Base-by-base conservation (phyloP, 2,888 invertebrate genomes). In the Amitus sp. region DNA sequence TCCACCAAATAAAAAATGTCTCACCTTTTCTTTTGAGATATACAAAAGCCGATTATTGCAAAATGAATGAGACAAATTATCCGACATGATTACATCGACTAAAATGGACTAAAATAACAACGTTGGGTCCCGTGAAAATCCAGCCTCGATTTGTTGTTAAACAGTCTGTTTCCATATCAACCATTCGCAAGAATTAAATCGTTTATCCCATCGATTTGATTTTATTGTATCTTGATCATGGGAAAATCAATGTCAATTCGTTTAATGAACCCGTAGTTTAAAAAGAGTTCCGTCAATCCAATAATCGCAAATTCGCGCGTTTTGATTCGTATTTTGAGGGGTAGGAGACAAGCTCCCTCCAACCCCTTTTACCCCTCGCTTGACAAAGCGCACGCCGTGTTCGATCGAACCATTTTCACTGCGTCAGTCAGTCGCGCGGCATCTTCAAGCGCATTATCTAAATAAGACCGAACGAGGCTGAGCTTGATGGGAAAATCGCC, bases 321-420 rank as follows among this genome's bases (percentile, higher is more conserved):
- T 34, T 56, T 62, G 62, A 52, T 56, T 56, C 51, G 18, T 53
- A 51, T 65, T 63, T n/a, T 51, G 50, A 59, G 67, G 65, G 55
- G 59, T 62, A 45, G 51, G 55, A 39, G 39, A 2, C 2, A 7
- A 23, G 2, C 13, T 28, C 52, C 52, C 48, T 39, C 34, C 6
- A 23, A 7, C 60, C n/a, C n/a, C n/a, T 43, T 53, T 54, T 28
- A 47, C 62, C 33, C 37, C 55, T 55, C 61, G 62, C 59, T 64
- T n/a, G n/a, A n/a, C n/a, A 64, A 65, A 68, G 63, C 67, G 72
- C 69, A 72, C 70, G 70, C 67, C 56, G 69, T 71, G 75, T 78
- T 77, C 78, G 77, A 79, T 79, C 78, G 78, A 78, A 69, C 71
- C 64, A 66, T 62, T 71, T 70, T 74, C 73, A 78, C 77, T 79